These are phyloP conservation scores for Stichodactyla mertensii DNA, from an alignment of 64 coral and sea anemone species.

Conservation along the genomic window DNA sequence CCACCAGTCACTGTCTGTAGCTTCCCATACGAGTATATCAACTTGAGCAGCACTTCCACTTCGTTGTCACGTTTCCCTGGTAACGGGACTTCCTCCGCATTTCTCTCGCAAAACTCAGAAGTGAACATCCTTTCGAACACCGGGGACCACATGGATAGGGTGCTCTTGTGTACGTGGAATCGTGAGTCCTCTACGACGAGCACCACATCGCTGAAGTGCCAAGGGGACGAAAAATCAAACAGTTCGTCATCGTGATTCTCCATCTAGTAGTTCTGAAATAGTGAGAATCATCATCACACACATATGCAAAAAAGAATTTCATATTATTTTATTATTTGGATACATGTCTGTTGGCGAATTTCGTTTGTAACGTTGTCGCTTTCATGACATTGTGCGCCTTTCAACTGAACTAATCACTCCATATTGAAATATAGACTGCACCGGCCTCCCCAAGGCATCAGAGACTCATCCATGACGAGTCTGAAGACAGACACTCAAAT, in stretches of 20 bases:
- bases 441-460: too few species aligned
- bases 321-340: too few species aligned
- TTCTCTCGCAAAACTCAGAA: conserved; percentile 44
- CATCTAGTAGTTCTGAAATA: neutral
- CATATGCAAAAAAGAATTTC: too few species aligned
- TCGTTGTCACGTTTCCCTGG: conserved; percentile 42
- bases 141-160: conserved; percentile 62
- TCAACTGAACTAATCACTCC: too few species aligned
- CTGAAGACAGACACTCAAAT: neutral
- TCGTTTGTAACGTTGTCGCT: too few species aligned
- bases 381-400: too few species aligned
- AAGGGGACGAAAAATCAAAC: conserved; percentile 46
- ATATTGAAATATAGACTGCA: too few species aligned
- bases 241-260: neutral
- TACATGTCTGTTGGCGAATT: too few species aligned
- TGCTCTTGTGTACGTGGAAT: conserved; percentile 58
- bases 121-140: conserved; percentile 65
- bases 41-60: conserved; percentile 35
- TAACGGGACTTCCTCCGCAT: conserved; percentile 40
- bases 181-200: conserved; percentile 32
- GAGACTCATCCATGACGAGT: neutral
- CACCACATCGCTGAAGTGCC: conserved; percentile 64
- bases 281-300: too few species aligned
- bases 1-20: conserved; percentile 20
- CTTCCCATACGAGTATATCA: conserved; percentile 26